phyloP scores from a whole-genome alignment of 2,113 vertebrate genomes.

The Polypterus bichir region DNA sequence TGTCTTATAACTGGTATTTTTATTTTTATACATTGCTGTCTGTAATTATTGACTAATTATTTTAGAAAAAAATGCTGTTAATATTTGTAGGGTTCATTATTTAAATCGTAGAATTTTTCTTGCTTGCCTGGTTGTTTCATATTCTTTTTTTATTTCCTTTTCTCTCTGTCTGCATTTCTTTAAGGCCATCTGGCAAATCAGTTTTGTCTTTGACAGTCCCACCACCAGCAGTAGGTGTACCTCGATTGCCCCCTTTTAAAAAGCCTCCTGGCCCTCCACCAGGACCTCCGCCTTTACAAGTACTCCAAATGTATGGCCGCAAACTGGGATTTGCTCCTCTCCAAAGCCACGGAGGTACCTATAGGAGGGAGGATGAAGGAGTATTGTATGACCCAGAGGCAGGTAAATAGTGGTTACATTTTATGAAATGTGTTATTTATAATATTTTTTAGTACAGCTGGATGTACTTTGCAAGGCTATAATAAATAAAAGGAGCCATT shows the following conservation, averaged over 20 bases:
- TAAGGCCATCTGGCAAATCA: slow-evolving; percentile 27
- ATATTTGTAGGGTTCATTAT: too few species aligned
- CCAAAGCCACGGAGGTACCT: slow-evolving; percentile 22
- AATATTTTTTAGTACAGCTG: too few species aligned
- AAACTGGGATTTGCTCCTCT: slow-evolving; percentile 54
- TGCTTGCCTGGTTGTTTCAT: background rate
- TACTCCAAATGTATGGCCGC: slow-evolving; percentile 73
- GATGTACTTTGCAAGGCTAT: too few species aligned
- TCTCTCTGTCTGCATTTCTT: slow-evolving; percentile 37
- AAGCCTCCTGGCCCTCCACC: slow-evolving; percentile 92
- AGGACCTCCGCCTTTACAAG: slow-evolving; percentile 83
- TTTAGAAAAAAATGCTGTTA: too few species aligned
- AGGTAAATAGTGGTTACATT: slow-evolving; percentile 38
- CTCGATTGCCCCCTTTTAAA: slow-evolving; percentile 80
- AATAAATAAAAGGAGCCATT: background rate
- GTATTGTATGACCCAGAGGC: slow-evolving; percentile 56
- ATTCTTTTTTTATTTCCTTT: slow-evolving; percentile 11
- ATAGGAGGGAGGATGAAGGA: slow-evolving; percentile 57
- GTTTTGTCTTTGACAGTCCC: slow-evolving; percentile 53
- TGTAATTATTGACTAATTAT: too few species aligned
- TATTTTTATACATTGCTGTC: too few species aligned
- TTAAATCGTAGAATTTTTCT: too few species aligned
- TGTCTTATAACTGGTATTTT: too few species aligned
- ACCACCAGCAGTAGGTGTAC: slow-evolving; percentile 64
- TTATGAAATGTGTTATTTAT: too few species aligned